A percentile compares a stretch with the other conserved stretches of the same genome.
Evolutionary conservation across 1,140 invertebrate species (phyloP).

Genomic region (Globodera ellingtonae): DNA sequence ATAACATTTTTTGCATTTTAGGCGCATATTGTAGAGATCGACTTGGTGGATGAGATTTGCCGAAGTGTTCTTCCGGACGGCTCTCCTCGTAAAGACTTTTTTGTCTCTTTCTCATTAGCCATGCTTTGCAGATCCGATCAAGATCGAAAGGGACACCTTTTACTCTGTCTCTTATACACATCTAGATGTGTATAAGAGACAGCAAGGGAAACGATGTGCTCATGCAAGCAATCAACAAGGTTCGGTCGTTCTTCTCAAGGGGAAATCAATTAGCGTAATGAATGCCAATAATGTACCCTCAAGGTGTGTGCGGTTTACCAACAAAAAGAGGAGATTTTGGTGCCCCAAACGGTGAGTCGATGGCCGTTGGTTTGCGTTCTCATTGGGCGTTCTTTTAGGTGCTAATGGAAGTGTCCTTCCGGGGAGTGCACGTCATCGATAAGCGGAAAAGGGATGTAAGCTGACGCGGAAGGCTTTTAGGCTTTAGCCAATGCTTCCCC

Average conservation of each 20-base stretch:
- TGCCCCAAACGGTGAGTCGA: conserved; percentile 55
- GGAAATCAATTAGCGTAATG: neutral
- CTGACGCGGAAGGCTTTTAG: neutral
- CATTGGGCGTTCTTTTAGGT: conserved; percentile 21
- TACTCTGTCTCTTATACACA: too few relatives aligned
- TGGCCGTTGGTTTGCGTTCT: neutral
- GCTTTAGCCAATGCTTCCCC: conserved; percentile 41
- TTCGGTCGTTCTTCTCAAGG: conserved; percentile 42
- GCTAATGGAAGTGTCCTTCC: conserved; percentile 62
- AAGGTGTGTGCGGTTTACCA: conserved; percentile 60
- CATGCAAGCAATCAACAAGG: conserved; percentile 70
- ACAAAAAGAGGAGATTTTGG: conserved; percentile 61
- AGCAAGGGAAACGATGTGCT: conserved; percentile 76
- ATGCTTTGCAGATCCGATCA: conserved; percentile 18
- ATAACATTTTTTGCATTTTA: neutral
- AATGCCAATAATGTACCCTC: conserved; percentile 15
- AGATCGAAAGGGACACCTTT: conserved; percentile 70
- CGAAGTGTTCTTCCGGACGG: conserved; percentile 27
- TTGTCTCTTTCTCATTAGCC: neutral
- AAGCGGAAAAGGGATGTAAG: conserved; percentile 63
- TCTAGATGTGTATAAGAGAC: too few relatives aligned
- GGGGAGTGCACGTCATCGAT: conserved; percentile 63
- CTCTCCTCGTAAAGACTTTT: neutral
- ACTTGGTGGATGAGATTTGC: conserved; percentile 81
- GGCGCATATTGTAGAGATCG: conserved; percentile 91